Evolutionary conservation across 35 echinoderm and acorn worm genomes (phyloP).

Genomic region (Heliocidaris tuberculata): DNA sequence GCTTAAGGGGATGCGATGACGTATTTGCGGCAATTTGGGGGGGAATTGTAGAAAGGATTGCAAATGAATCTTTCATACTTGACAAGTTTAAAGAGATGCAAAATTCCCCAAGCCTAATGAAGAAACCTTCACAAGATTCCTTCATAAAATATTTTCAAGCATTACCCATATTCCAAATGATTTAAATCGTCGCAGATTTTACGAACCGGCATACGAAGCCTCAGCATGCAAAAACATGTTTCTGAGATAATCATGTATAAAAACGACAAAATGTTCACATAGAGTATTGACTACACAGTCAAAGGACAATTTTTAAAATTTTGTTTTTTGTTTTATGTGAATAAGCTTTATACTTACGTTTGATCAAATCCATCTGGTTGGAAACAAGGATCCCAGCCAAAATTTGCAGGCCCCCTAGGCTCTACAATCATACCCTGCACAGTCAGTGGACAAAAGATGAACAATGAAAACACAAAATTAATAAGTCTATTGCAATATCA

Average conservation of each 20-base stretch:
- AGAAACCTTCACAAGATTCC: neutral
- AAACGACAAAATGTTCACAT: neutral
- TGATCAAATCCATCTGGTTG: conserved; percentile 90
- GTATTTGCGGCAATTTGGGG: too few species aligned
- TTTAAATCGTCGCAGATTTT: too few species aligned
- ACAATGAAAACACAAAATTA: too few species aligned
- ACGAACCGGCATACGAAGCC: too few species aligned
- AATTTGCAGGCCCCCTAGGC: conserved; percentile 80
- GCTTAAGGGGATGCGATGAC: too few species aligned
- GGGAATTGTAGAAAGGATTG: too few species aligned
- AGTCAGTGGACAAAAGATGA: neutral
- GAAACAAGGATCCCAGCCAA: conserved; percentile 99
- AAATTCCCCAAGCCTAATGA: neutral
- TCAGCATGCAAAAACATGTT: too few species aligned
- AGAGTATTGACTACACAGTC: neutral
- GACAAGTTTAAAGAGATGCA: too few species aligned
- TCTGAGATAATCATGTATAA: too few species aligned
- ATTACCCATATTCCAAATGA: neutral
- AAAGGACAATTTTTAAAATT: too few species aligned
- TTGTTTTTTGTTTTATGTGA: neutral
- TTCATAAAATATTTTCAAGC: neutral
- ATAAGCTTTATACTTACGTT: conserved; percentile 66
- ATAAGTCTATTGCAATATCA: too few species aligned
- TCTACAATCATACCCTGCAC: conserved; percentile 87
- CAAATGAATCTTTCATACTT: too few species aligned